Conservation (phyloP, 2,888 invertebrate genomes). For the Cosmopolites sordidus region DNA sequence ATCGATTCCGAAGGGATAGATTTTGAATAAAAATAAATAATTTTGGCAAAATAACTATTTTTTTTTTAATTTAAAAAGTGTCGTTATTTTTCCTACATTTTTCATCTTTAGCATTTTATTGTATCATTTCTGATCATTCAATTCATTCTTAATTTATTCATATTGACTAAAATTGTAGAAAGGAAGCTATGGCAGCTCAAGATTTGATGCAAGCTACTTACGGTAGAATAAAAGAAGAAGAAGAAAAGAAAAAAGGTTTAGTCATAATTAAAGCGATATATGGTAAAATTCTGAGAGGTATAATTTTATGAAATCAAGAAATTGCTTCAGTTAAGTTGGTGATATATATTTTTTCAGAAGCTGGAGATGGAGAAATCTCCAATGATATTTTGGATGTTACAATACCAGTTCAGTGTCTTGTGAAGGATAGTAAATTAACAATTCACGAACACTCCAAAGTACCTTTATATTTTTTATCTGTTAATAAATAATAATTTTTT, state of each 20-base stretch:
- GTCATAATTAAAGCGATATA: constrained; percentile 81
- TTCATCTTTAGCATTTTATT: too few relatives aligned
- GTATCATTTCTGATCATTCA: too few relatives aligned
- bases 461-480: constrained; percentile 25
- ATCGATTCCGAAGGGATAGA: too few relatives aligned
- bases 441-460: constrained; percentile 86
- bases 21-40: too few relatives aligned
- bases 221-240: constrained; percentile 74
- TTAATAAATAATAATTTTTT: not conserved
- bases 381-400: constrained; percentile 82
- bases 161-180: constrained; percentile 28
- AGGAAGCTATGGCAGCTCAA: constrained; percentile 81
- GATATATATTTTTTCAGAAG: constrained; percentile 11
- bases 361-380: constrained; percentile 34
- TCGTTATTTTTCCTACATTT: too few relatives aligned
- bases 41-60: too few relatives aligned
- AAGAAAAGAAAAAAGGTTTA: constrained; percentile 78
- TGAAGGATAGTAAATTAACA: constrained; percentile 84
- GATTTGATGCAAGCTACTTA: constrained; percentile 91
- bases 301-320: too few relatives aligned
- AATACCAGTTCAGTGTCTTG: constrained; percentile 90
- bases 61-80: too few relatives aligned
- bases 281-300: constrained; percentile 58
- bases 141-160: too few relatives aligned
- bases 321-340: constrained; percentile 40